phyloP scores from a whole-genome alignment of 2,113 vertebrate genomes.

The Nannospalax galili region DNA sequence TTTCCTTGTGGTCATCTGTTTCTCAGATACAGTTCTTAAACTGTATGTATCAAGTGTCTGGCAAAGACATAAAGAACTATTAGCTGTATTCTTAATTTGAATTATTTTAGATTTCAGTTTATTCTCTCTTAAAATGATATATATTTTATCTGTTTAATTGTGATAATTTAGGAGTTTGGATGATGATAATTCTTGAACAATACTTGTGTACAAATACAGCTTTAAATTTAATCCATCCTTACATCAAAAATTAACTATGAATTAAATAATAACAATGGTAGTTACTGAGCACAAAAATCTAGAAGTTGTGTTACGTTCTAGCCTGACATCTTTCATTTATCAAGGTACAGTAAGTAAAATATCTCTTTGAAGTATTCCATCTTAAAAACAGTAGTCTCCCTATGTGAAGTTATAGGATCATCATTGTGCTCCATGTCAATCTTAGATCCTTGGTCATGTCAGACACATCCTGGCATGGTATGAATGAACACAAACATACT shows the following conservation, averaged over 20 bases:
- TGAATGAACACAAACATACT: not conserved
- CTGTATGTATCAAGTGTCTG: not conserved
- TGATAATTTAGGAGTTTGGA: not conserved
- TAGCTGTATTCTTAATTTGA: not conserved
- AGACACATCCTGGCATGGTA: not conserved
- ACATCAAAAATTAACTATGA: conserved; percentile 20
- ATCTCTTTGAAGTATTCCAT: not conserved
- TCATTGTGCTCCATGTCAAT: not conserved
- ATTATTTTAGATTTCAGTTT: conserved; percentile 19
- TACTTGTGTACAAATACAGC: not conserved
- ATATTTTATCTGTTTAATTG: not conserved
- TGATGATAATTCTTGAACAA: not conserved
- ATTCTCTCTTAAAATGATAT: not conserved
- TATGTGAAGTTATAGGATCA: not conserved
- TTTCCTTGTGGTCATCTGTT: too few relatives aligned
- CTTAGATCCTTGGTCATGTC: not conserved
- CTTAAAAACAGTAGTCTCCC: not conserved
- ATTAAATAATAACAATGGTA: not conserved
- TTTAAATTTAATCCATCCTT: conserved; percentile 29
- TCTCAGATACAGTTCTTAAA: too few relatives aligned
- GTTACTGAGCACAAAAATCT: not conserved
- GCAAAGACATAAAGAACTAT: not conserved
- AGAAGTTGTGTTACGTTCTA: not conserved
- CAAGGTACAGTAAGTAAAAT: not conserved
- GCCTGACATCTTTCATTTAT: not conserved